These are phyloP conservation scores for Heliornis fulica DNA, from an alignment of 2,113 vertebrate genomes.

Conservation along the genomic window DNA sequence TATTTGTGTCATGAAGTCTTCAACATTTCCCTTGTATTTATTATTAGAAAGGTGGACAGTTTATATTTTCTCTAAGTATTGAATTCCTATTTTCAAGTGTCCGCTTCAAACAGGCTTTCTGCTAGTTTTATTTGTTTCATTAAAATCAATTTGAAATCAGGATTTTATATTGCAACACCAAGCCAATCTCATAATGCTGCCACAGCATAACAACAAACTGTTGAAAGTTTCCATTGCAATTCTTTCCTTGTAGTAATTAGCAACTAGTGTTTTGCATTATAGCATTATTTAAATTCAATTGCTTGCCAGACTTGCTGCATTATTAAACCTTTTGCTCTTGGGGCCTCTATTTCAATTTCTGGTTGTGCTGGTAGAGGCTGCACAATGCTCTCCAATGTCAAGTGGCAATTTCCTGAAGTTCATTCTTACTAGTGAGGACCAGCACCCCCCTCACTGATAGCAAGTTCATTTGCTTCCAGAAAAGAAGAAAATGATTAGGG, in stretches of 20 bases:
- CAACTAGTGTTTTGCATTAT: constrained; percentile 6
- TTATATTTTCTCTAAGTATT: neutral
- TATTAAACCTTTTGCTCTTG: constrained; percentile 54
- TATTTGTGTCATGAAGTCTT: neutral
- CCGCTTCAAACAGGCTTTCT: neutral
- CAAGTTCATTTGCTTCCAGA: neutral
- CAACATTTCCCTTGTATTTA: constrained; percentile 1
- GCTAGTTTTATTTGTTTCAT: neutral
- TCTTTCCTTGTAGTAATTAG: constrained; percentile 43
- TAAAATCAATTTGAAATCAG: constrained; percentile 44
- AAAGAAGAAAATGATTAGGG: neutral
- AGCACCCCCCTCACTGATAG: neutral
- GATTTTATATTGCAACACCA: neutral
- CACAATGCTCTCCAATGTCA: neutral
- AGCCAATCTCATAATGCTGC: neutral
- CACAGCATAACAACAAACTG: constrained; percentile 5
- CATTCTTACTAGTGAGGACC: neutral
- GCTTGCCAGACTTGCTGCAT: constrained; percentile 5
- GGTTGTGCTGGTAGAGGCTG: neutral
- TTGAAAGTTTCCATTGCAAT: constrained; percentile 13
- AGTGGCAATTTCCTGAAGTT: constrained; percentile 53
- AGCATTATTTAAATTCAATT: constrained; percentile 36
- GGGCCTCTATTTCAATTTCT: constrained; percentile 23
- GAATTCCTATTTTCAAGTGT: neutral
- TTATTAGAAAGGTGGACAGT: neutral